These are phyloP conservation scores for Ernsta delagoae DNA, from an alignment of 2,888 invertebrate genomes.

Conservation along the genomic window DNA sequence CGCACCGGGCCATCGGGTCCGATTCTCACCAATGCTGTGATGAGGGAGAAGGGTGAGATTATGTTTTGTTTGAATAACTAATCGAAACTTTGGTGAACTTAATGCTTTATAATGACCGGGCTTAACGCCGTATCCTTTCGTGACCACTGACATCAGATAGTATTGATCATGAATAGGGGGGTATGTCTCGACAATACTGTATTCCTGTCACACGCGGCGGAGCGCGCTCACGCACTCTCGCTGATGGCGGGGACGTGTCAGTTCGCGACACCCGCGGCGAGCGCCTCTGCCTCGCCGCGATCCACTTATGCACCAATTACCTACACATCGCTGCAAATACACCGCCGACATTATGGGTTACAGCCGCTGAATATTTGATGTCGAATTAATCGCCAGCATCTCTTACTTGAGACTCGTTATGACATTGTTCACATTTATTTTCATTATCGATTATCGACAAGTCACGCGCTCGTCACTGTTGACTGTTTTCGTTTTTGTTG, in stretches of 20 bases:
- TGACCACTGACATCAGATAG: too few relatives aligned
- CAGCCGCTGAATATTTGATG: slow-evolving; percentile 60
- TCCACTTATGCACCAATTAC: slow-evolving; percentile 39
- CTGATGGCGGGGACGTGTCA: slow-evolving; percentile 56
- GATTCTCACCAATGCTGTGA: too few relatives aligned
- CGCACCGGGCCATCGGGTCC: too few relatives aligned
- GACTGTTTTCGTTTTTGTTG: background rate
- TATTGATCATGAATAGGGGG: too few relatives aligned
- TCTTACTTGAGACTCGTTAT: slow-evolving; percentile 39
- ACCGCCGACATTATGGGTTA: slow-evolving; percentile 57
- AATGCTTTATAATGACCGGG: too few relatives aligned
- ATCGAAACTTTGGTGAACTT: too few relatives aligned
- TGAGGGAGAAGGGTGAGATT: too few relatives aligned
- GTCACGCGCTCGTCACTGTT: background rate
- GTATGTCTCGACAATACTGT: slow-evolving; percentile 4
- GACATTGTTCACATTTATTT: slow-evolving; percentile 24
- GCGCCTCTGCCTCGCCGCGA: slow-evolving; percentile 36
- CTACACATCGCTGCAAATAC: slow-evolving; percentile 55
- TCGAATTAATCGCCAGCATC: slow-evolving; percentile 46
- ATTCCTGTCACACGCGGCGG: slow-evolving; percentile 44
- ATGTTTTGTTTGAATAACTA: too few relatives aligned
- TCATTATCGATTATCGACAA: slow-evolving; percentile 13
- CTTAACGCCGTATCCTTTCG: too few relatives aligned
- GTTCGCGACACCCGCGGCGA: slow-evolving; percentile 46
- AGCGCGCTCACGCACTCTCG: slow-evolving; percentile 53